These are phyloP conservation scores for Coboldia fuscipes DNA, from an alignment of 1,140 invertebrate genomes.

Conservation along the genomic window DNA sequence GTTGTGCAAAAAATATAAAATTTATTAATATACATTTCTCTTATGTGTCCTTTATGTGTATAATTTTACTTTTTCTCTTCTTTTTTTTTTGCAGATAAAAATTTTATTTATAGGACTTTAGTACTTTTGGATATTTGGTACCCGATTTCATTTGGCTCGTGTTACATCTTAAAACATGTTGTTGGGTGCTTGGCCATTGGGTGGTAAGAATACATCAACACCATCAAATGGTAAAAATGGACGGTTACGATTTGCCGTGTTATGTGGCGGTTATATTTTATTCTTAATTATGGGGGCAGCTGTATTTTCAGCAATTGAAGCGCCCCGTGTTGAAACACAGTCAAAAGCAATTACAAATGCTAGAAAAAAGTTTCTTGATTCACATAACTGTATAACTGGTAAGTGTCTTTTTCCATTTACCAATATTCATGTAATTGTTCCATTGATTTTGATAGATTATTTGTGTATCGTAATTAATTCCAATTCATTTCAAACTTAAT, in stretches of 20 bases:
- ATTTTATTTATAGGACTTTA: no score
- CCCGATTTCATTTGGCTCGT: no score
- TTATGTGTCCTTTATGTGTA: no score
- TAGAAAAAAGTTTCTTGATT: conserved; percentile 32
- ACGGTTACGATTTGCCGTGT: conserved; percentile 5
- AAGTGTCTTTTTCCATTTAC: conserved; percentile 10
- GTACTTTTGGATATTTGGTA: no score
- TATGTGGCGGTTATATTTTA: conserved; percentile 6
- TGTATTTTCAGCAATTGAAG: conserved; percentile 49
- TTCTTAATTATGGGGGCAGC: conserved; percentile 37
- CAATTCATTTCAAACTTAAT: no score
- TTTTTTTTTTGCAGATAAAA: no score
- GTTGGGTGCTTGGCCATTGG: conserved; percentile 7
- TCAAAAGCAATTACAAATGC: conserved; percentile 27
- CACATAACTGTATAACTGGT: conserved; percentile 38
- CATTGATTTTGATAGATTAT: no score
- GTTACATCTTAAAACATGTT: conserved; percentile 7
- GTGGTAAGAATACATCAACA: conserved; percentile 3
- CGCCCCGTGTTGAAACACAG: conserved; percentile 34
- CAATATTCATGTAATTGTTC: background rate
- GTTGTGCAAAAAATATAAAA: no score
- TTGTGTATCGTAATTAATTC: no score
- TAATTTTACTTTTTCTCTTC: no score
- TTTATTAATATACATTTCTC: no score
- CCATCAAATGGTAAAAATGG: conserved; percentile 6